Conservation (phyloP, 2,797 vertebrate species). For the Champsocephalus gunnari region DNA sequence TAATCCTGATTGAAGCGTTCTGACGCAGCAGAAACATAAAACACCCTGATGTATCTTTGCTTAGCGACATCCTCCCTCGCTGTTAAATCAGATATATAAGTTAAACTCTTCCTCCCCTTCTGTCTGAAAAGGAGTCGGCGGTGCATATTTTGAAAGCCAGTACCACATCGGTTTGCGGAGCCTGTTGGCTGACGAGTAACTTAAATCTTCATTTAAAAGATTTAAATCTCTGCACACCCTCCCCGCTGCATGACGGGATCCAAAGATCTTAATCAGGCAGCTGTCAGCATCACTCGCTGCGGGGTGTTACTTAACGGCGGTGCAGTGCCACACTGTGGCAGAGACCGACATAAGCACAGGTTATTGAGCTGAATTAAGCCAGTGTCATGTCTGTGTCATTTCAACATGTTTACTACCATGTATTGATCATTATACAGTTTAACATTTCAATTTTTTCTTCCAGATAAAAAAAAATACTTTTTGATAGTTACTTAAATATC, state of each 20-base stretch:
- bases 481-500: too few species aligned
- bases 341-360: conserved; percentile 7
- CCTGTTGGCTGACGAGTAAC: not conserved
- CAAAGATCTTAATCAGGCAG: conserved; percentile 53
- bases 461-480: too few species aligned
- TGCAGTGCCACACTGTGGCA: conserved; percentile 70
- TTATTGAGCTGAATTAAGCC: not conserved
- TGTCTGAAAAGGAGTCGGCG: conserved; percentile 4
- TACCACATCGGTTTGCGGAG: not conserved
- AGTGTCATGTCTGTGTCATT: not conserved
- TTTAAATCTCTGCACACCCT: conserved; percentile 12
- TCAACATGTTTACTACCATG: too few species aligned
- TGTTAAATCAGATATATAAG: not conserved
- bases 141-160: not conserved
- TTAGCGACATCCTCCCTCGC: not conserved
- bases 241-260: conserved; percentile 15
- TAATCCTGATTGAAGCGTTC: not conserved
- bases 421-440: too few species aligned
- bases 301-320: conserved; percentile 10
- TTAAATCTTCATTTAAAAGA: conserved; percentile 35
- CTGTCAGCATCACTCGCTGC: conserved; percentile 16
- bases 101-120: not conserved
- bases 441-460: too few species aligned
- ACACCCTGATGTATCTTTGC: not conserved
- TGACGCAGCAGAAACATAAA: not conserved